Percentiles rank a stretch among this genome's conserved stretches.
Conservation (phyloP, 2,888 invertebrate genomes). For the Apocheima hispidaria region DNA sequence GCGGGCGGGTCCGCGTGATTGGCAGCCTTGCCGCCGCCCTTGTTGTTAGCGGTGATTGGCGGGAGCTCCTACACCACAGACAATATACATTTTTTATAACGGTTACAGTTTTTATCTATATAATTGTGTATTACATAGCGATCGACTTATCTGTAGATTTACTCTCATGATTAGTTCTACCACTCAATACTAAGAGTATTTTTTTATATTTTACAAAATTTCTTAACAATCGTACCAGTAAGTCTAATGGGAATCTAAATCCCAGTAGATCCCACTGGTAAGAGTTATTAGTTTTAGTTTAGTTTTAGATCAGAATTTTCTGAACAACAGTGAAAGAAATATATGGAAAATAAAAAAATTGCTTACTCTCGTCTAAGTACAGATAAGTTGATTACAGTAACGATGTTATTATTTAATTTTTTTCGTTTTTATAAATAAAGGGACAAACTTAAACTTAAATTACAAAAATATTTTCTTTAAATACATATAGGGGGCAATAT, state of each 20-base stretch:
- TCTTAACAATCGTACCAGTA: no score
- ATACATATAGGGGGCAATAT: constrained; percentile 30
- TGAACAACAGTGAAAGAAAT: no score
- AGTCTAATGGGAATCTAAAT: no score
- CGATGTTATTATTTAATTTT: constrained; percentile 22
- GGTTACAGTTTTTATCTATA: background rate
- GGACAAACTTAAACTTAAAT: constrained; percentile 1
- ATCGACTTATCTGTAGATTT: background rate
- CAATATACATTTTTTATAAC: background rate
- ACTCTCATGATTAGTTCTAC: no score
- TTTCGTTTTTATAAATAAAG: constrained; percentile 25
- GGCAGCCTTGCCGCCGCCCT: constrained; percentile 58
- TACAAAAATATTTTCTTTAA: constrained; percentile 47
- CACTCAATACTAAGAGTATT: no score
- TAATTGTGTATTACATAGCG: background rate
- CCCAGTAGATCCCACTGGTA: no score
- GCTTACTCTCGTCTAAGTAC: background rate
- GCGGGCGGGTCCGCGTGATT: constrained; percentile 62
- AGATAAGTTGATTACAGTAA: background rate
- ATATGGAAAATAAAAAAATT: no score
- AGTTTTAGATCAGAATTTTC: no score
- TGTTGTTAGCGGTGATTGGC: constrained; percentile 76
- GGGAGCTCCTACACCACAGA: constrained; percentile 73
- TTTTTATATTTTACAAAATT: background rate
- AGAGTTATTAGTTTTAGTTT: no score